Evolutionary conservation across 2,113 vertebrate genomes (phyloP), one percentile per base, ranked within the genome.

Genomic region (Gambusia affinis): DNA sequence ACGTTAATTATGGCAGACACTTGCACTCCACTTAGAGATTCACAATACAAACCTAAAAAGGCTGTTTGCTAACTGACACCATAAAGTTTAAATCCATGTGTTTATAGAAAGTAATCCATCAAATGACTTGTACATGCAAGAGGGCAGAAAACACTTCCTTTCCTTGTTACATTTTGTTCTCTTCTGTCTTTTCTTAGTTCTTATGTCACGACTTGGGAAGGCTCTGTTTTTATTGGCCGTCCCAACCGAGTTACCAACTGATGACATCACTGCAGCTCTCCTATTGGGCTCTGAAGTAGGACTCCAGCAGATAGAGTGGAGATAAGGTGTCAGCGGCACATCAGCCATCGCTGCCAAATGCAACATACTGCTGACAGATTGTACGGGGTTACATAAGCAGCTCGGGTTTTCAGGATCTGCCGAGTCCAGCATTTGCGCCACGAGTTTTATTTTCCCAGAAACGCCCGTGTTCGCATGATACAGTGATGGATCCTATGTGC

Each of bases 151-250:
- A 63, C 64, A 22, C 64, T n/a, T 74, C 31, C 10, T 73, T 37
- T 4, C n/a, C 17, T 51, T 3, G 12, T 66, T 72, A 73, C 15
- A 69, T 71, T 69, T 68, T 54, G 54, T 65, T 70, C 61, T 66
- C 76, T 72, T 70, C 72, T 65, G 35, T 42, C 80, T 80, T 88
- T 84, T 81, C 73, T 80, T 79, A 68, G 79, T 42, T 60, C 31
- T 89, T 83, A 90, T 87, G 87, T 92, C 87, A 91, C 80, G 29
- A 76, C 72, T 86, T 66, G 82, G 39, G 82, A 88, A 89, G 88
- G 78, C 27, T 1, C 24, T 87, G 87, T 85, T 89, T 75, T 88
- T 44, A 83, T 86, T 90, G 88, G 89, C 77, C 7, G 27, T 14
- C 31, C 71, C 42, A 61, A 57, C 69, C n/a, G 69, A 85, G 85